Conservation (phyloP, 2,113 vertebrate species). For the Microcebus ravelobensis region DNA sequence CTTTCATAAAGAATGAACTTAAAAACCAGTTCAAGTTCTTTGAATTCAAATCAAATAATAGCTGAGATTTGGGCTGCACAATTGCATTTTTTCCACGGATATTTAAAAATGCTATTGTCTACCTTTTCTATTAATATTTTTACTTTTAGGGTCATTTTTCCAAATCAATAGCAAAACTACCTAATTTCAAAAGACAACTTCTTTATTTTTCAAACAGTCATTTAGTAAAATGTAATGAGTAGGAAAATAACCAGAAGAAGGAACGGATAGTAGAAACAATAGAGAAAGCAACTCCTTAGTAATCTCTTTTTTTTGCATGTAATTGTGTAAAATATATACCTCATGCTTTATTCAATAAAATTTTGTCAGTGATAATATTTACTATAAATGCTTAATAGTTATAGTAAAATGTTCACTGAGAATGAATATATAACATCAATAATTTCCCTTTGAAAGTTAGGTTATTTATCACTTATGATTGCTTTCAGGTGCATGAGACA, state of each 20-base stretch:
- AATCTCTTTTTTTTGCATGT: not conserved
- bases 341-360: not conserved
- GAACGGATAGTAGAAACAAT: not conserved
- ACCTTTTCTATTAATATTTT: not conserved
- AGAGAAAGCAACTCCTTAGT: not conserved
- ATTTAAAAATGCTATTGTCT: not conserved
- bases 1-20: not conserved
- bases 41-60: not conserved
- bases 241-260: not conserved
- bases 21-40: not conserved
- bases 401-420: not conserved
- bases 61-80: not conserved
- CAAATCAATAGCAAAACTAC: not conserved
- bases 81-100: not conserved
- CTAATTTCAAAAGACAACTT: not conserved
- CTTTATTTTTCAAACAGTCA: not conserved
- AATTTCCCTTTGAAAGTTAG: not conserved
- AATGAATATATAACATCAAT: not conserved
- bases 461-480: not conserved
- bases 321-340: conserved; percentile 5
- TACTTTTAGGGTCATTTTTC: not conserved
- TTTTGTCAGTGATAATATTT: conserved; percentile 24
- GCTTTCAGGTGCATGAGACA: not conserved
- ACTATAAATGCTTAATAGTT: not conserved
- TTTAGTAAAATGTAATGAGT: not conserved